Base-by-base conservation (phyloP, 2,888 invertebrate genomes). In the Criorhina ranunculi region DNA sequence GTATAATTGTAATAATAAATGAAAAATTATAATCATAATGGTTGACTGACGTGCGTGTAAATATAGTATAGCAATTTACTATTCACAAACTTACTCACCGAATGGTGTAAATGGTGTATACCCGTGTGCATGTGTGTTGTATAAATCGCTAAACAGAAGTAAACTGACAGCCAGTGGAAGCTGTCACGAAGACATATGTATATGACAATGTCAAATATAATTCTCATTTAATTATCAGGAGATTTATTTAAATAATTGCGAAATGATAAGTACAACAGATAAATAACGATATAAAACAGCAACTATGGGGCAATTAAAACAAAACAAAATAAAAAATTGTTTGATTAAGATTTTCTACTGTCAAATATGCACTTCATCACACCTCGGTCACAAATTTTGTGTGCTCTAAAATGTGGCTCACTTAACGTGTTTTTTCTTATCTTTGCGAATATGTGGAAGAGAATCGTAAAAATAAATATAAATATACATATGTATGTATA, bases 131-230 rank as follows among this genome's bases (percentile, higher is more conserved):
- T 46, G 44, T 37, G 33, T 12, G 33, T 62, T 12, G 33, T 62
- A 55, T 8, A 44, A 33, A 29, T 31, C 29, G 15, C 11, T 15
- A 60, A 24, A 24, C 24, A 24, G 24, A 24, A 24, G 24, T 24
- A 24, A 24, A 59, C 67, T 76, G 67, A 72, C 72, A 73, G 72
- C 51, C 8, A 17, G 57, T 6, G 15, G 44, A 59, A 66, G 46
- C 51, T 70, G 82, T 66, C 75, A 75, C 51, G 33, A 80, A 53
- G 73, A 35, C 66, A 53, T 66, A 59, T 78, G 66, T 66, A 78
- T 67, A 62, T 72, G 82, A 77, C 62, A 81, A 81, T 69, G 77
- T 70, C 69, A 81, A 77, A 81, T 77, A 77, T 70, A 70, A 62
- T 62, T 67, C 66, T 67, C 44, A 44, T 66, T 80, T 75, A 60